Percentiles rank a stretch among this genome's conserved stretches.
phyloP scores from a whole-genome alignment of 2,888 invertebrate genomes.

The Parascotia fuliginaria region DNA sequence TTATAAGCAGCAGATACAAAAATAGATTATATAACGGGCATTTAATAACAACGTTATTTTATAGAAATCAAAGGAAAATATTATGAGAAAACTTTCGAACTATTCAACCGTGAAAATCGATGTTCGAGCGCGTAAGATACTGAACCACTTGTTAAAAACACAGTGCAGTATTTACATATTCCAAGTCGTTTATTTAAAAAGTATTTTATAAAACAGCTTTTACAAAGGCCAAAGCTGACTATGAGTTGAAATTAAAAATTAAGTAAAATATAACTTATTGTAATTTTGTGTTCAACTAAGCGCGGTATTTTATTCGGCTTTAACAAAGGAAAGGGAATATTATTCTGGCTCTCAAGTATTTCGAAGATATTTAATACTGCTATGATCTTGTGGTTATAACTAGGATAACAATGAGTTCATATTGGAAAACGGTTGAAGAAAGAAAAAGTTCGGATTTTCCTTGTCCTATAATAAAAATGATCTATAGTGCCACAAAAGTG shows the following conservation, averaged over 20 bases:
- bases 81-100: background rate
- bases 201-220: background rate
- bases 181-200: too few relatives aligned
- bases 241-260: constrained; percentile 31
- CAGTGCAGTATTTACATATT: too few relatives aligned
- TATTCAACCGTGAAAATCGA: background rate
- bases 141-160: background rate
- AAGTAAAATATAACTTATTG: constrained; percentile 43
- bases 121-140: constrained; percentile 7
- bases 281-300: constrained; percentile 41
- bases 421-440: background rate
- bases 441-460: background rate
- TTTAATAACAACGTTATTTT: background rate
- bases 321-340: constrained; percentile 12
- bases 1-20: background rate
- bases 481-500: too few relatives aligned
- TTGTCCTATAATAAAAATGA: background rate
- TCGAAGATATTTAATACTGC: constrained; percentile 1
- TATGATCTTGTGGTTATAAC: background rate
- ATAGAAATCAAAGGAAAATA: background rate
- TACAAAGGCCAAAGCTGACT: background rate
- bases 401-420: background rate
- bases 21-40: background rate
- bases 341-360: constrained; percentile 11
- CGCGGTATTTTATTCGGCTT: constrained; percentile 22